Evolutionary conservation across 2,797 vertebrate species (phyloP).

Genomic region (Mus caroli): DNA sequence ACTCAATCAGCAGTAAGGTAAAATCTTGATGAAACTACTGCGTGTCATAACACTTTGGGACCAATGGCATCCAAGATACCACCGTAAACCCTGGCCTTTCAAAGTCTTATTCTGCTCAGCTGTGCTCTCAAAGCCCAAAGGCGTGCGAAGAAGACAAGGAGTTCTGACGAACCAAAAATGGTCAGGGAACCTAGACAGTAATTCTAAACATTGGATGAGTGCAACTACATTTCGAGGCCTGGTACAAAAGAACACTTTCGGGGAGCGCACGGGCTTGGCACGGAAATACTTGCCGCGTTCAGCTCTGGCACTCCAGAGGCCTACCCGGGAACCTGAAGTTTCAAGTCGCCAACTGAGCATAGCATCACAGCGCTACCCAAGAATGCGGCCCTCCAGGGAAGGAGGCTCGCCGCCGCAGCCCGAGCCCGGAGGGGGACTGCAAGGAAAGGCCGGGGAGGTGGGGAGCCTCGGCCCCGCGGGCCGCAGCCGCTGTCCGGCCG

Average conservation of each 20-base stretch:
- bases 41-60: background rate
- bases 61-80: background rate
- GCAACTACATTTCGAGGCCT: conserved; percentile 27
- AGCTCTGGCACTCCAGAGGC: conserved; percentile 25
- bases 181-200: conserved; percentile 50
- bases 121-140: conserved; percentile 23
- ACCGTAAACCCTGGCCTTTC: background rate
- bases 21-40: conserved; percentile 46
- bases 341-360: conserved; percentile 19
- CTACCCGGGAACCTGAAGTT: conserved; percentile 68
- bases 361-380: conserved; percentile 34
- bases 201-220: background rate
- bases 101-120: conserved; percentile 21
- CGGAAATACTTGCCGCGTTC: background rate
- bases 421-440: background rate
- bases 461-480: background rate
- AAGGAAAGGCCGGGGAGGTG: background rate
- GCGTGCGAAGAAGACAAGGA: background rate
- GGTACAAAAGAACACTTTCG: conserved; percentile 61
- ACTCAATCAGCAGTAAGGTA: background rate
- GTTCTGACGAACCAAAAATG: conserved; percentile 62
- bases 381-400: conserved; percentile 58
- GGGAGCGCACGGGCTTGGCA: background rate
- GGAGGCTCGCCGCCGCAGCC: background rate
- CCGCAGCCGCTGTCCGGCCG: background rate